phyloP scores from a whole-genome alignment of 2,113 vertebrate species.

The Falco punctatus region DNA sequence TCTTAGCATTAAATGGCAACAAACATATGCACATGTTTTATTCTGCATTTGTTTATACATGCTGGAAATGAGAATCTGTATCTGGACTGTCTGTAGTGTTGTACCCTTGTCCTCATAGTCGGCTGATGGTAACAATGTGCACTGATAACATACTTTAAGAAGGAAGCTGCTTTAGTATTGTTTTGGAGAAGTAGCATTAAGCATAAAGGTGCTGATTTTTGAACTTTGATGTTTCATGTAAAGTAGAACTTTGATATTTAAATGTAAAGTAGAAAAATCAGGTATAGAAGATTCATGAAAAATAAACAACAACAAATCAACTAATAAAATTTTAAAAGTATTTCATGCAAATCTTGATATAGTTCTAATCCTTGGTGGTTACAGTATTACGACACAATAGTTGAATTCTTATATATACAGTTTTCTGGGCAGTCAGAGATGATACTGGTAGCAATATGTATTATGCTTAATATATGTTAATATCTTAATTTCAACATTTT shows the following conservation, averaged over 20 bases:
- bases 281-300: not conserved
- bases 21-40: not conserved
- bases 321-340: not conserved
- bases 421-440: not conserved
- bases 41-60: not conserved
- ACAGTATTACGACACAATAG: not conserved
- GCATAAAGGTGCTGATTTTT: not conserved
- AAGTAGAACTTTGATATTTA: not conserved
- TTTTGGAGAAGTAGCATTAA: not conserved
- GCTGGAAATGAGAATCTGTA: not conserved
- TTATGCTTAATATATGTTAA: not conserved
- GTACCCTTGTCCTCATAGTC: not conserved
- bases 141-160: not conserved
- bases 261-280: not conserved
- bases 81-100: not conserved
- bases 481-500: not conserved
- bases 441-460: not conserved
- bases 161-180: not conserved
- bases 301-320: accelerated
- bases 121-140: not conserved
- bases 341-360: not conserved
- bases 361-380: not conserved
- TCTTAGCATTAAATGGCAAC: not conserved
- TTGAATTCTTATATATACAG: not conserved
- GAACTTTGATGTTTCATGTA: not conserved